Conservation (phyloP, 2,797 vertebrate species). For the Crenuchus spilurus region DNA sequence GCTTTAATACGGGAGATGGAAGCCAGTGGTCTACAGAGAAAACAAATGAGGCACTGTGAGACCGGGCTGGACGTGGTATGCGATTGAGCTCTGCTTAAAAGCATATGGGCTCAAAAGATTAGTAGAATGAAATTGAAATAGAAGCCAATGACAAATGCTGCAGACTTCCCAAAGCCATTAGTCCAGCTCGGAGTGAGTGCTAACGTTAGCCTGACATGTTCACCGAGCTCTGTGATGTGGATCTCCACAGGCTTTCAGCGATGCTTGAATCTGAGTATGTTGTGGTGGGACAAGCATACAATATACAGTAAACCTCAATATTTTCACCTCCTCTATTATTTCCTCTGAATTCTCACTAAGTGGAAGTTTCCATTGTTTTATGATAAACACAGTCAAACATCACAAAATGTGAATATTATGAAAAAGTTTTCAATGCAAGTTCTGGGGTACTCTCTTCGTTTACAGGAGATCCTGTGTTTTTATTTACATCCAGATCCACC, state of each 20-base stretch:
- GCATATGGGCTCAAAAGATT: slow-evolving; percentile 11
- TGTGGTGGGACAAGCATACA: not conserved
- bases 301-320: not conserved
- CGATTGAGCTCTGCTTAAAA: slow-evolving; percentile 11
- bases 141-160: slow-evolving; percentile 17
- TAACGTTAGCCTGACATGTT: slow-evolving; percentile 5
- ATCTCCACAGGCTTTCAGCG: not conserved
- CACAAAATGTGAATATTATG: no score
- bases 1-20: slow-evolving; percentile 42
- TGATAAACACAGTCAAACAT: no score
- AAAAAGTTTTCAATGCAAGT: no score
- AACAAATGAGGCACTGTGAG: slow-evolving; percentile 47
- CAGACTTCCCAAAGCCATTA: slow-evolving; percentile 23
- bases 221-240: not conserved
- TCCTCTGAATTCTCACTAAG: no score
- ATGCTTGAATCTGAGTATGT: not conserved
- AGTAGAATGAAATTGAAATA: slow-evolving; percentile 13
- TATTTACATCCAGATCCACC: no score
- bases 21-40: slow-evolving; percentile 36
- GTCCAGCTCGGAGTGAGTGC: slow-evolving; percentile 27
- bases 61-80: slow-evolving; percentile 8
- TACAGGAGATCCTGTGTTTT: no score
- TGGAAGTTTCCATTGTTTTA: no score
- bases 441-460: no score
- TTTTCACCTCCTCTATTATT: no score